phyloP scores from a whole-genome alignment of 2,888 invertebrate genomes.

The Epinotia nisella region DNA sequence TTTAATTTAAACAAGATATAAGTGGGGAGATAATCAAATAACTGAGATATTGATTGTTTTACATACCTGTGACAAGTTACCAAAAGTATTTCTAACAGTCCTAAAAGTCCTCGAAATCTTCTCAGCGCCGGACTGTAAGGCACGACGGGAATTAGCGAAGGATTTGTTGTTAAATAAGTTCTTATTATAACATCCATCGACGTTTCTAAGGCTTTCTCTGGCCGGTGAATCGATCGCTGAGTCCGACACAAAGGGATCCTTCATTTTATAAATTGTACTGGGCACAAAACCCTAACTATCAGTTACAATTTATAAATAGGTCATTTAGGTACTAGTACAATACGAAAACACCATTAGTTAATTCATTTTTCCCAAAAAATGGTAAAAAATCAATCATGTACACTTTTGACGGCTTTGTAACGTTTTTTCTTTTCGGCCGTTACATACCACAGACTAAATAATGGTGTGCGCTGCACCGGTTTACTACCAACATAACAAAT shows the following conservation, averaged over 20 bases:
- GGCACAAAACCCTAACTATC: conserved; percentile 43
- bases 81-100: conserved; percentile 87
- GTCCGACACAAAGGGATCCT: conserved; percentile 77
- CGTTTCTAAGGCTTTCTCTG: conserved; percentile 72
- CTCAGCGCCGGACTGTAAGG: conserved; percentile 87
- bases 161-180: conserved; percentile 76
- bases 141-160: conserved; percentile 86
- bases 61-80: conserved; percentile 87
- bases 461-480: neutral
- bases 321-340: conserved; percentile 45
- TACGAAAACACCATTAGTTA: conserved; percentile 51
- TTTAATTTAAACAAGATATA: neutral
- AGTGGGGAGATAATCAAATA: neutral
- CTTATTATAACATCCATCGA: conserved; percentile 77
- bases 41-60: conserved; percentile 28
- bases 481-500: conserved; percentile 16
- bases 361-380: conserved; percentile 58
- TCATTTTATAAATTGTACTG: conserved; percentile 63
- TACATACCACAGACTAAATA: conserved; percentile 47
- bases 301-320: conserved; percentile 37
- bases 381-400: conserved; percentile 57
- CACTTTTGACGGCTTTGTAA: conserved; percentile 41
- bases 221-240: conserved; percentile 77
- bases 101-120: conserved; percentile 88
- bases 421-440: conserved; percentile 56